Base-by-base conservation (phyloP, 2,797 vertebrate species). In the Sorex maritimensis region DNA sequence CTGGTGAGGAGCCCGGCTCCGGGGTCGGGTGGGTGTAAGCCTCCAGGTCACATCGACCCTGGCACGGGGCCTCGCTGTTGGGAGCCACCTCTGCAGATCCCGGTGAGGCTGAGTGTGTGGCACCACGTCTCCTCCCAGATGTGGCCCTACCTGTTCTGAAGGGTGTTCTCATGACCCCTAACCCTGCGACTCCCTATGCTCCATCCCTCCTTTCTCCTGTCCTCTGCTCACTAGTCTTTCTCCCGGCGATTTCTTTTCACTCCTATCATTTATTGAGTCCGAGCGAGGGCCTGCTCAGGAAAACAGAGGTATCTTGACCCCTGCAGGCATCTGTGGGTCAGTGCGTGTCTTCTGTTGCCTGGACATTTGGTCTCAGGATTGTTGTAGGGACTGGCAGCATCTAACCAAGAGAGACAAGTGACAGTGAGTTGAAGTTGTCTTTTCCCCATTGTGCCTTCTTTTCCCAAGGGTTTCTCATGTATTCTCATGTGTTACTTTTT, bases 1-100 rank as follows among this genome's bases (percentile, higher is more conserved):
- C 95, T 96, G 93, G 99, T 98, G 85, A 98, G 98, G 92, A 68
- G 61, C 12, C 0, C 28, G 49, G 23, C 67, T 14, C 65, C 14
- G 24, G 93, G 34, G 13, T 52, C 58, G 28, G 13, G 41, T 34
- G 21, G 63, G 44, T 63, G 4, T 34, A 6, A 1, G 26, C 24
- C 41, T 44, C 0, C 0, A 67, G 17, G 82, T 46, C 19, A 11
- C 46, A 24, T 75, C 21, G 19, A 17, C 41, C 12, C 74, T 12
- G 19, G 21, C 1, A 1, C 19, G 1, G 55, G 73, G 69, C 69
- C 38, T 3, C 55, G 0, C 0, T 68, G 55, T 24, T 24, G 23
- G 23, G 13, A 34, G 13, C 85, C 38, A 4, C 10, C 81, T 52
- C 49, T 14, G 10, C 49, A 52, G 49, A 14, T 52, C 49, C 49